Evolutionary conservation across 2,113 vertebrate genomes (phyloP), one percentile per base, ranked within the genome.

Genomic region (Campylomormyrus tamandua): DNA sequence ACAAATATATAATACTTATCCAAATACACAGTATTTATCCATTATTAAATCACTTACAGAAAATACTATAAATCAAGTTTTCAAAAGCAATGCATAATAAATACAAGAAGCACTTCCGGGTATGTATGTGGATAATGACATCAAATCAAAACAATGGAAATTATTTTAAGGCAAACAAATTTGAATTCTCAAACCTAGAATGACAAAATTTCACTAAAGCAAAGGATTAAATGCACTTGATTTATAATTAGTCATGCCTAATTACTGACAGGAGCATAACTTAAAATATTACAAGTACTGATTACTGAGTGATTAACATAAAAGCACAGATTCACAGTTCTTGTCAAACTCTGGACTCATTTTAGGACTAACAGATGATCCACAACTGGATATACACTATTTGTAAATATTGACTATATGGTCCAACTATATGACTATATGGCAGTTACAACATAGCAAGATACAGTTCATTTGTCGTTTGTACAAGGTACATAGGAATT

Each of bases 11-110:
- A 31, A 53, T 13, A 53, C 31, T 87, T 9, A 87, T 50, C 24
- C 48, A 80, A 42, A 49, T 53, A 56, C 15, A 87, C 49, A 35
- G 50, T 53, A 48, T 31, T 52, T 50, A 35, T 53, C 24, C 48
- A 87, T 56, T 87, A 35, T 86, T 86, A 49, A 86, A 86, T 80
- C 46, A 86, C 83, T 49, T 50, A 48, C 48, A 50, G 21, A 50
- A 86, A 27, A 86, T 49, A 86, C n/a, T 86, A 86, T 27, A 31
- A 8, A 39, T 27, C 13, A 80, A 42, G 74, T 39, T 80, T 42
- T 80, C 74, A 19, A 35, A 80, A 80, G 35, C 17, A 80, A 80
- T 42, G 17, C 3, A 1, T 39, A 39, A 17, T 77, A 19, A 13
- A 77, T 39, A 77, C n/a, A 77, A 42, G 35, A 17, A 80, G 35